Evolutionary conservation across 2,113 vertebrate genomes (phyloP).

Genomic region (Tretioscincus oriximinensis): DNA sequence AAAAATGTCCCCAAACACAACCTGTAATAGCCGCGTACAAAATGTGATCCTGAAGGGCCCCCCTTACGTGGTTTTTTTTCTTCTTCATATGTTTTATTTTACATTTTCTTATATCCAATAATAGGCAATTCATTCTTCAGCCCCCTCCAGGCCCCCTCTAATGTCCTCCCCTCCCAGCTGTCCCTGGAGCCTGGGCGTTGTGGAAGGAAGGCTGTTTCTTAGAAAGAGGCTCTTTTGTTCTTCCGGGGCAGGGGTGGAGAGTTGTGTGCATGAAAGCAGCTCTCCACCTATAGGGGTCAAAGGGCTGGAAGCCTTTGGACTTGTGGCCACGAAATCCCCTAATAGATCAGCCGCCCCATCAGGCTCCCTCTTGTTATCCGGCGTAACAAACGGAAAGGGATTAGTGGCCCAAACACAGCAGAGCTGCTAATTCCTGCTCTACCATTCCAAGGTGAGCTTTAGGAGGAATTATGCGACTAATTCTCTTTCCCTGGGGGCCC

Average conservation of each 20-base stretch:
- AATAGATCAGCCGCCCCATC: neutral
- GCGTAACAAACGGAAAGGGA: rapidly evolving
- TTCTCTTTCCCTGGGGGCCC: rapidly evolving
- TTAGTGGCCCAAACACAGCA: neutral
- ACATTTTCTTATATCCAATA: no score
- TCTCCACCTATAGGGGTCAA: neutral
- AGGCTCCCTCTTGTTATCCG: neutral
- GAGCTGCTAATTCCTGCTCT: rapidly evolving
- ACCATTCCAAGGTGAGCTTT: neutral
- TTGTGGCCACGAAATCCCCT: neutral
- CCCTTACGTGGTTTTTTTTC: neutral
- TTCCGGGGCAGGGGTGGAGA: neutral
- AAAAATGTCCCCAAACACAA: no score
- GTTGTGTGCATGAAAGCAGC: neutral
- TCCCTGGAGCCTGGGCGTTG: no score
- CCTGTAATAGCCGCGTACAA: no score
- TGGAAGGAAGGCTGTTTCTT: no score
- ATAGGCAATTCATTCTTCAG: no score
- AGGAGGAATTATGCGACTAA: neutral
- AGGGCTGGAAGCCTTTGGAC: neutral
- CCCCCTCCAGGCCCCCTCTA: no score
- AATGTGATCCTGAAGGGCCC: no score
- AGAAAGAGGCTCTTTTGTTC: no score
- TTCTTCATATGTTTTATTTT: no score
- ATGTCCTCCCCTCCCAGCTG: no score